Conservation (phyloP, 2,888 invertebrate species). For the Dione juno region DNA sequence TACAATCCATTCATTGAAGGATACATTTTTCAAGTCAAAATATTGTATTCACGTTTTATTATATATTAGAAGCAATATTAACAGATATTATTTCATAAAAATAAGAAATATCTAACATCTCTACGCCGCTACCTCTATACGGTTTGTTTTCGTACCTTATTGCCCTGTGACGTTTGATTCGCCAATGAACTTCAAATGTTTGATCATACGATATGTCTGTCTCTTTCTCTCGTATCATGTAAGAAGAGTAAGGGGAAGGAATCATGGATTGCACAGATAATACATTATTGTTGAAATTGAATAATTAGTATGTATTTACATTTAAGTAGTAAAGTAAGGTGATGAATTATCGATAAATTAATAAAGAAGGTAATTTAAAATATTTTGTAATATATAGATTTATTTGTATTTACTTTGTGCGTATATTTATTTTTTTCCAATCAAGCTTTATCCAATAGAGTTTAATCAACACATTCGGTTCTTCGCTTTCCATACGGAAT, state of each 20-base stretch:
- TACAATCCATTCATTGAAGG: slow-evolving; percentile 75
- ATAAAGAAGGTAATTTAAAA: not conserved
- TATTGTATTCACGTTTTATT: slow-evolving; percentile 51
- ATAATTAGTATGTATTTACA: slow-evolving; percentile 45
- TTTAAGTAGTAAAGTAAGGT: slow-evolving; percentile 47
- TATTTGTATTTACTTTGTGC: not conserved
- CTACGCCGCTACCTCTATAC: slow-evolving; percentile 53
- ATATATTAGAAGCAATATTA: slow-evolving; percentile 51
- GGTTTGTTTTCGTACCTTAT: slow-evolving; percentile 61
- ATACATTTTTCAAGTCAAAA: slow-evolving; percentile 65
- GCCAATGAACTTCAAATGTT: slow-evolving; percentile 64
- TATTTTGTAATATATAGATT: not conserved
- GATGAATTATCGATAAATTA: slow-evolving; percentile 43
- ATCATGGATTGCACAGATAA: slow-evolving; percentile 43
- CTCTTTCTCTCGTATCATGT: slow-evolving; percentile 53
- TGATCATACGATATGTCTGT: slow-evolving; percentile 75
- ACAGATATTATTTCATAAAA: slow-evolving; percentile 50
- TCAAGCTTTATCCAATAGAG: too few relatives aligned
- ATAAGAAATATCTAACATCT: slow-evolving; percentile 59
- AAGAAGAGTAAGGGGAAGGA: slow-evolving; percentile 54
- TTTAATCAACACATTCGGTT: too few relatives aligned
- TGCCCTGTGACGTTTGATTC: slow-evolving; percentile 61
- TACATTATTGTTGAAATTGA: slow-evolving; percentile 24
- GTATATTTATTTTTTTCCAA: not conserved
- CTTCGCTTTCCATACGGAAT: too few relatives aligned